Evolutionary conservation across 2,113 vertebrate species (phyloP), one percentile per base, ranked within the genome.

Genomic region (Rhinichthys klamathensis): DNA sequence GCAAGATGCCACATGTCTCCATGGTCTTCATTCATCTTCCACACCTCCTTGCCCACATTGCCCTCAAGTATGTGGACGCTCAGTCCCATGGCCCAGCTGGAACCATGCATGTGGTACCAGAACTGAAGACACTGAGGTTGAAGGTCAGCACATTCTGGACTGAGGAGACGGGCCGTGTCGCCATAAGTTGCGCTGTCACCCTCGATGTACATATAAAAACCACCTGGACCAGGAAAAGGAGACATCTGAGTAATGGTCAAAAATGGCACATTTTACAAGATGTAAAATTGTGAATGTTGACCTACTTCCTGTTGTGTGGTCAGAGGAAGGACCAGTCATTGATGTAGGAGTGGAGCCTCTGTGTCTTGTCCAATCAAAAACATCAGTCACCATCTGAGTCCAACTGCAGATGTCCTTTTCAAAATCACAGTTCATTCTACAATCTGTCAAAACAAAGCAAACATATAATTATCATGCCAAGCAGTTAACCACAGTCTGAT

Each of bases 81-180:
- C 76, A 96, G 92, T 41, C 92, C 92, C 95, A 96, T 96, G 16
- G 89, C 79, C 0, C 88, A 2, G 1, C 93, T 93, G 3, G 81
- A 87, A 46, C 96, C 95, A 0, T 96, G 93, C 94, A 96, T 96
- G 90, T 96, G 95, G 77, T 96, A 96, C 96, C 96, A 96, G 91
- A 97, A 96, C 87, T 94, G 92, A 80, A 97, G 93, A 90, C 96
- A 97, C 82, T 95, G 91, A 0, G 87, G 84, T 84, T 95, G 95
- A 63, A 86, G 72, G 1, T 84, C 85, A 9, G 86, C 84, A 86
- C 96, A 95, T 78, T 90, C 87, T 0, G 93, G 87, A 27, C 96
- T 96, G 87, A 94, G 72, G 46, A 97, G 90, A 1, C 91, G 92
- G 58, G 95, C 93, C 0, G 84, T 87, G 84, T 93, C 93, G 38